A percentile compares a stretch with the other conserved stretches of the same genome.
Evolutionary conservation across 1,140 invertebrate species (phyloP).

Genomic region (Ephestia elutella): DNA sequence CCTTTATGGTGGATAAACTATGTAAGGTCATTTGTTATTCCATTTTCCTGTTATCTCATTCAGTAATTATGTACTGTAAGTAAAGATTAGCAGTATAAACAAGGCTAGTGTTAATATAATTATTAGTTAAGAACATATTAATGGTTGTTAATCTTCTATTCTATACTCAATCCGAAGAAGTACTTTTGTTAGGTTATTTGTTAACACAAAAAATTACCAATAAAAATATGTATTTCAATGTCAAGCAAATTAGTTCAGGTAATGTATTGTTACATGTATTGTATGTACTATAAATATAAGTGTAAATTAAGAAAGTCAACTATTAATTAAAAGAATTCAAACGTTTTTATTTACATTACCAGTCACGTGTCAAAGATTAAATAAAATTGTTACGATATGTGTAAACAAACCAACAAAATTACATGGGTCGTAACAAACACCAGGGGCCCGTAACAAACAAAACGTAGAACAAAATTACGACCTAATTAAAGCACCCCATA

Average conservation of each 20-base stretch:
- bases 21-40: conserved; percentile 11
- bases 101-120: neutral
- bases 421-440: conserved; percentile 18
- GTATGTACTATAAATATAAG: no score
- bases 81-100: neutral
- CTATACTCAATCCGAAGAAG: no score
- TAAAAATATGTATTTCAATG: no score
- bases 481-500: conserved; percentile 41
- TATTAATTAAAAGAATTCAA: no score
- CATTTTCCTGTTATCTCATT: conserved; percentile 7
- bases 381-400: conserved; percentile 1
- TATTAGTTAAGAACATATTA: no score
- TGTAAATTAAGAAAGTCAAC: no score
- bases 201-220: no score
- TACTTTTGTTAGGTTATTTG: no score
- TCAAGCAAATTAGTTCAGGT: no score
- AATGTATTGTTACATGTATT: no score
- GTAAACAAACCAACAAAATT: conserved; percentile 6
- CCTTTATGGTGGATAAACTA: conserved; percentile 1
- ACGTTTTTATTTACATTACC: neutral
- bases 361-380: conserved; percentile 3
- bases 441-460: conserved; percentile 22
- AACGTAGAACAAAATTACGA: conserved; percentile 36
- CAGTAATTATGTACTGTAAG: neutral
- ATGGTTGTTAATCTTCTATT: no score